Percentiles rank a stretch among this genome's conserved stretches.
These are phyloP conservation scores for Yoshiicerus persimilis DNA, from an alignment of 1,140 invertebrate species.

Conservation along the genomic window DNA sequence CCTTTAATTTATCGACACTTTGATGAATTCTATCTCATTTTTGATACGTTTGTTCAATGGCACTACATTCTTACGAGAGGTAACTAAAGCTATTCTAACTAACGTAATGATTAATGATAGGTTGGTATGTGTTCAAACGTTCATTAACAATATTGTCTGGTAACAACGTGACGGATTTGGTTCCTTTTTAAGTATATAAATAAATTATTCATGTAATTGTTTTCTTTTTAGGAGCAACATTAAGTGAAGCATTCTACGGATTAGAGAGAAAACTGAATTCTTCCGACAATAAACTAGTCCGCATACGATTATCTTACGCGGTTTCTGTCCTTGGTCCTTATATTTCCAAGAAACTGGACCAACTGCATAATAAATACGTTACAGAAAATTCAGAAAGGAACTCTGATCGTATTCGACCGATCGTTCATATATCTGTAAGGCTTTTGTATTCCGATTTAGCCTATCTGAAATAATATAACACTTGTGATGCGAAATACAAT, in stretches of 20 bases:
- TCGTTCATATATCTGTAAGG: not conserved
- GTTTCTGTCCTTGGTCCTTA: conserved; percentile 30
- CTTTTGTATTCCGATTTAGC: not conserved
- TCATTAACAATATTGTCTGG: not conserved
- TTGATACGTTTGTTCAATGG: conserved; percentile 39
- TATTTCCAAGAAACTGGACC: conserved; percentile 8
- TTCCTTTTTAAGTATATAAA: too few species aligned
- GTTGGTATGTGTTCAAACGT: not conserved
- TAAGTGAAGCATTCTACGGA: conserved; percentile 44
- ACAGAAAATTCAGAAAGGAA: too few species aligned
- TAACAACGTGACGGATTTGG: too few species aligned
- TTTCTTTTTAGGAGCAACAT: conserved; percentile 30
- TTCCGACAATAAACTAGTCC: not conserved
- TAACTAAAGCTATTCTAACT: not conserved
- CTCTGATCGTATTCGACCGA: too few species aligned
- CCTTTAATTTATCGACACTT: conserved; percentile 18
- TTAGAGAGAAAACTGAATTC: not conserved
- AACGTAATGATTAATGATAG: not conserved
- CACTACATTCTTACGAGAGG: conserved; percentile 41
- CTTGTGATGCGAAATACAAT: not conserved
- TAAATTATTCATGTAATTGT: not conserved
- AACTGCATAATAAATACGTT: not conserved
- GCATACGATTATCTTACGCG: conserved; percentile 22
- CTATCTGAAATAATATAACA: not conserved
- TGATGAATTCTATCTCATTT: conserved; percentile 33